Evolutionary conservation across 1,140 invertebrate species (phyloP).

Genomic region (Anastrepha ludens): DNA sequence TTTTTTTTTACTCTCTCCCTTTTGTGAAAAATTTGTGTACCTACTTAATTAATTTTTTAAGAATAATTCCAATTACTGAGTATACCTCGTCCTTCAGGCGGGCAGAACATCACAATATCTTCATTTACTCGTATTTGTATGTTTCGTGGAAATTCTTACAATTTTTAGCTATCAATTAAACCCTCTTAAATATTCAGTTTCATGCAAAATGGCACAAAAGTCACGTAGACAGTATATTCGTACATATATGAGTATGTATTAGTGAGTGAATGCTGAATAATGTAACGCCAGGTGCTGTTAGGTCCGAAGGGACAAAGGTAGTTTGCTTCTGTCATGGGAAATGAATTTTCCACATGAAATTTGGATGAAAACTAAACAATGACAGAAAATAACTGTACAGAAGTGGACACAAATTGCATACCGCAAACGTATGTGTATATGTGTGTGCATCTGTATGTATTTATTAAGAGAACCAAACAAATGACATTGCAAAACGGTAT

Average conservation of each 20-base stretch:
- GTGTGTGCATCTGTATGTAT: background rate
- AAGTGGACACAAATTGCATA: background rate
- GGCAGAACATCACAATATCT: too few species aligned
- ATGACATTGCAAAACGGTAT: background rate
- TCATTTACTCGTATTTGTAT: too few species aligned
- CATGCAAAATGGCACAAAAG: constrained; percentile 17
- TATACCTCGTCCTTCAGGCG: too few species aligned
- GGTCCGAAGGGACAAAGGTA: background rate
- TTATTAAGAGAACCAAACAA: constrained; percentile 20
- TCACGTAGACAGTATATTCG: background rate
- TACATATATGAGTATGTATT: background rate
- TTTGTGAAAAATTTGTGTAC: too few species aligned
- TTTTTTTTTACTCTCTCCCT: too few species aligned
- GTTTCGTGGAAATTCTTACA: background rate
- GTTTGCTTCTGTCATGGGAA: background rate
- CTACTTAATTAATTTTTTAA: too few species aligned
- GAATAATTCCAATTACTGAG: too few species aligned
- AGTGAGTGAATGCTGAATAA: background rate
- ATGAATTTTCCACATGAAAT: constrained; percentile 16
- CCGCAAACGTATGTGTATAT: background rate
- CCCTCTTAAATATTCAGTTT: constrained; percentile 24
- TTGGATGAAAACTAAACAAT: background rate
- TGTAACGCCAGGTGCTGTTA: background rate
- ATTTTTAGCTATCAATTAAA: constrained; percentile 25
- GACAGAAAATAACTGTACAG: background rate